These are phyloP conservation scores for Drosophila limbata DNA, from an alignment of 2,888 invertebrate species.

Conservation along the genomic window DNA sequence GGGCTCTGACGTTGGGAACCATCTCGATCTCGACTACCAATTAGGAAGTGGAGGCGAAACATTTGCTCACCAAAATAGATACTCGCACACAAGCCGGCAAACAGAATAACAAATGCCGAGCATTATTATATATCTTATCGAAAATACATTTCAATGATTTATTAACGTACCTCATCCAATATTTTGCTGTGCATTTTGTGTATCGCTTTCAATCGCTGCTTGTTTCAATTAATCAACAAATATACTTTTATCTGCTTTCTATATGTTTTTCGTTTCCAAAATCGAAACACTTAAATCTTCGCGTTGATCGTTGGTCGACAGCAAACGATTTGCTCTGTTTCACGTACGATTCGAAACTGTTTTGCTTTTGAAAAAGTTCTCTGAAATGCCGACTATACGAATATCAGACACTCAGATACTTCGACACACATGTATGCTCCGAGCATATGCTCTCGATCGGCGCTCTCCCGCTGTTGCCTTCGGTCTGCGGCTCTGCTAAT, in stretches of 20 bases:
- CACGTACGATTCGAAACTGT: slow-evolving; percentile 80
- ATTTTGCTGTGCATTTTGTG: slow-evolving; percentile 81
- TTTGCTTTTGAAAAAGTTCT: slow-evolving; percentile 65
- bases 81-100: slow-evolving; percentile 25
- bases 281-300: slow-evolving; percentile 30
- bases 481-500: slow-evolving; percentile 12
- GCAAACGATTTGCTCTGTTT: slow-evolving; percentile 62
- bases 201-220: slow-evolving; percentile 22
- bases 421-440: slow-evolving; percentile 36
- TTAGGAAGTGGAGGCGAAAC: slow-evolving; percentile 42
- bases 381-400: slow-evolving; percentile 41
- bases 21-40: slow-evolving; percentile 27
- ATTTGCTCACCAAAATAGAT: slow-evolving; percentile 56
- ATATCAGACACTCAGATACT: slow-evolving; percentile 15
- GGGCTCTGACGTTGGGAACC: slow-evolving; percentile 19
- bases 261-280: slow-evolving; percentile 28
- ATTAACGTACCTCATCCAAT: slow-evolving; percentile 80
- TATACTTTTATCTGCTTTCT: slow-evolving; percentile 21
- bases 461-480: slow-evolving; percentile 34
- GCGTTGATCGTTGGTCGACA: slow-evolving; percentile 35
- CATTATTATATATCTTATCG: slow-evolving; percentile 2
- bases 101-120: slow-evolving; percentile 8
- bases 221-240: slow-evolving; percentile 45
- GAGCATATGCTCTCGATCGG: slow-evolving; percentile 46
- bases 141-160: slow-evolving; percentile 16